Conservation (phyloP, 2,797 vertebrate genomes). For the Enteromius thamalakanensis region DNA sequence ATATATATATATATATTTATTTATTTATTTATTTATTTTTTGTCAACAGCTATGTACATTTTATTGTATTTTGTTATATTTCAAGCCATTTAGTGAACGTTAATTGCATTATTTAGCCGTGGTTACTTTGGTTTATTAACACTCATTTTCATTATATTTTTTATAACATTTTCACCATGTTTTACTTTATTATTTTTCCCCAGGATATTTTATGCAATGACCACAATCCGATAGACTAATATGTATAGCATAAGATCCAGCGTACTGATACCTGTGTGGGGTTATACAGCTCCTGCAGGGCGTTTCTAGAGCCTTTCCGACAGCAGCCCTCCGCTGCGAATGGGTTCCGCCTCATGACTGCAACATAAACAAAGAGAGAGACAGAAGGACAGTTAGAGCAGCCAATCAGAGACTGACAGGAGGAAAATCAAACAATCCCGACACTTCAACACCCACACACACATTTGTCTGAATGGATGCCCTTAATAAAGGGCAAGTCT, state of each 20-base stretch:
- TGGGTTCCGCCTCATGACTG: constrained; percentile 94
- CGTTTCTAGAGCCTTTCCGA: constrained; percentile 91
- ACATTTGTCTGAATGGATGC: constrained; percentile 53
- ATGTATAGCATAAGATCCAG: background rate
- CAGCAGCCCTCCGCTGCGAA: constrained; percentile 92
- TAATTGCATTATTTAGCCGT: background rate
- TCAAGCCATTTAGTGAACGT: background rate
- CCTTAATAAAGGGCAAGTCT: constrained; percentile 41
- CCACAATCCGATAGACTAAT: background rate
- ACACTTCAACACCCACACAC: constrained; percentile 7
- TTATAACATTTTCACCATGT: background rate
- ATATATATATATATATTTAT: no score
- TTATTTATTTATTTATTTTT: background rate
- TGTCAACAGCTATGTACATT: background rate
- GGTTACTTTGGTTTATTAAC: background rate
- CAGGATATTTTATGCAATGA: background rate
- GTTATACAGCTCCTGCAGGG: constrained; percentile 94
- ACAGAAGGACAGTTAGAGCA: constrained; percentile 23
- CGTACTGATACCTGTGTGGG: constrained; percentile 86
- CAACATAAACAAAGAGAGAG: constrained; percentile 54
- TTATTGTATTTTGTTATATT: background rate
- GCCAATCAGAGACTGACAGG: constrained; percentile 31
- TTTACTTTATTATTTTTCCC: background rate
- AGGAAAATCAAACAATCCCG: constrained; percentile 53
- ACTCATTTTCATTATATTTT: background rate